Percentiles rank a stretch among this genome's conserved stretches.
Evolutionary conservation across 2,113 vertebrate genomes (phyloP).

Genomic region (Rhodinocichla rosea): DNA sequence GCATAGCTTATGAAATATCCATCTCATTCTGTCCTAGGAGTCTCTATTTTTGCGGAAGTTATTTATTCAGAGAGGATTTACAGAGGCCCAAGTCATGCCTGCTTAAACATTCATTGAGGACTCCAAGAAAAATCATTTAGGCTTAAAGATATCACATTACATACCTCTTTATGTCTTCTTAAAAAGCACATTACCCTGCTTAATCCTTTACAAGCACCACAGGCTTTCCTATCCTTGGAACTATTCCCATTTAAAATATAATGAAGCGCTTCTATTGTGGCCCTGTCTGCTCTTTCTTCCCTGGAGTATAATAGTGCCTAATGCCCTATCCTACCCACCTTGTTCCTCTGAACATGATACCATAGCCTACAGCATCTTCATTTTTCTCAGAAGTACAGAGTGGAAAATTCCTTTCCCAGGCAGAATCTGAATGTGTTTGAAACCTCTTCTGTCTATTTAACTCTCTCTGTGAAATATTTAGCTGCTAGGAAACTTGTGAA

Average conservation of each 20-base stretch:
- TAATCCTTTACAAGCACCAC: constrained; percentile 62
- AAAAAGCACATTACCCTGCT: constrained; percentile 61
- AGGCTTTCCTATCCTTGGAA: constrained; percentile 57
- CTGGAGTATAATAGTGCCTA: constrained; percentile 34
- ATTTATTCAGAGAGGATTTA: constrained; percentile 46
- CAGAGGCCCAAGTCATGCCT: constrained; percentile 32
- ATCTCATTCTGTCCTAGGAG: constrained; percentile 1
- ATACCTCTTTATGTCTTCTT: constrained; percentile 62
- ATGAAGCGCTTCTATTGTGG: constrained; percentile 32
- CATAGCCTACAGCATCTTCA: neutral
- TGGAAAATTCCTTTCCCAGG: constrained; percentile 20
- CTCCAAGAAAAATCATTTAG: constrained; percentile 58
- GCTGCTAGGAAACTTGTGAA: constrained; percentile 14
- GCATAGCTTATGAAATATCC: constrained; percentile 27
- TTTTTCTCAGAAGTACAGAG: constrained; percentile 10
- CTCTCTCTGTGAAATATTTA: constrained; percentile 52
- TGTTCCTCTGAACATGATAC: constrained; percentile 23
- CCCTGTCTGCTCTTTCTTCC: constrained; percentile 45
- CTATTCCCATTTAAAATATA: constrained; percentile 52
- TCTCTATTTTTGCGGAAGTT: neutral
- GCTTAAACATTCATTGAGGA: constrained; percentile 63
- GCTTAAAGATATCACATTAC: constrained; percentile 62
- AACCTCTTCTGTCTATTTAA: constrained; percentile 50
- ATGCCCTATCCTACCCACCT: constrained; percentile 32
- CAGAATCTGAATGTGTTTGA: neutral